Evolutionary conservation across 2,797 vertebrate species (phyloP), one percentile per base, ranked within the genome.

Genomic region (Lerista edwardsae): DNA sequence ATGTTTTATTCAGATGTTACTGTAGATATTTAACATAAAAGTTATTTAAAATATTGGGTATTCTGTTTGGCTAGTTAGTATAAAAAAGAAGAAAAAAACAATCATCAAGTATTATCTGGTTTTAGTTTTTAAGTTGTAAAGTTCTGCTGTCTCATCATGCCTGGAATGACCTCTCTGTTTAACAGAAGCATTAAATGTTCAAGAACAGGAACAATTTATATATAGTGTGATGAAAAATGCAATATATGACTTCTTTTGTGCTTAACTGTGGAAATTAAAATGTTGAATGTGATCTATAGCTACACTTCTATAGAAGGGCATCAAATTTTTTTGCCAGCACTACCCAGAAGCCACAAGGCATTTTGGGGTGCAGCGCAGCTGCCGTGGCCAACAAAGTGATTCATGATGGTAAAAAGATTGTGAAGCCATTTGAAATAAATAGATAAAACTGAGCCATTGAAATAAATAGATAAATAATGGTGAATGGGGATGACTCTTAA

Each of bases 81-180:
- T 71, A 15, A 68, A 31, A 34, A n/a, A 78, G n/a, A n/a, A 79
- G 82, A 85, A 85, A 29, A 75, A 47, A 65, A 27, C 34, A 65
- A 47, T 55, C 25, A 77, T 72, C 1, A 4, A 61, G 1, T 71
- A 6, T 62, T 11, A 27, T 88, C 69, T 71, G 3, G 69, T 84
- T 31, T 59, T 31, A n/a, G n/a, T n/a, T 71, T 12, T 57, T 62
- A 12, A 14, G 31, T 0, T 0, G 14, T 21, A 25, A 10, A 69
- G 17, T 77, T 12, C 17, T 71, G 83, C 67, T 87, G 39, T 2
- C 27, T 15, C 47, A 5, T 57, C 14, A 9, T 36, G 12, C 59
- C 55, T 69, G 64, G 47, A 57, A 67, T 57, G n/a, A 41, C 14
- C 61, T 71, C 34, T 59, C 27, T 44, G 6, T 67, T 62, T 11